Base-by-base conservation (phyloP, 2,888 invertebrate genomes). In the Theretra japonica region DNA sequence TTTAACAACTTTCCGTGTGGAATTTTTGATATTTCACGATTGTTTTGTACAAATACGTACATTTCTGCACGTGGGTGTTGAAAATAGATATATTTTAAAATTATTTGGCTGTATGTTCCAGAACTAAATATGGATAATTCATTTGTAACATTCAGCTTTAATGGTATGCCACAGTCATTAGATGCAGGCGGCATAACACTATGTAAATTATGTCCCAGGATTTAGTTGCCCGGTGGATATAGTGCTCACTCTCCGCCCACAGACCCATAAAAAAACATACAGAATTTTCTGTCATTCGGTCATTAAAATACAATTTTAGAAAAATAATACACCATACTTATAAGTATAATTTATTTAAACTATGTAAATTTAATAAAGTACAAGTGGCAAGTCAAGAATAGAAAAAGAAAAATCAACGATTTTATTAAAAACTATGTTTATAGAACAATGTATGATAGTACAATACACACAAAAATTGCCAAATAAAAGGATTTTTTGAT, bases 131-230 rank as follows among this genome's bases (percentile, higher is more conserved):
- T 65, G 41, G 23, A 48, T 65, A 65, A 48, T 21, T 48, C 48
- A 65, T 65, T 41, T 65, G 15, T 33, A 65, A 41, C 62, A 65
- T 65, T 23, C 23, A 23, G 48, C 23, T 41, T 1, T 65, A 65
- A 21, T 65, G 62, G 62, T 21, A 62, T 65, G 62, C 62, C 48
- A 23, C 23, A 23, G 48, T 65, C 41, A 41, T 65, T 65, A 65
- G 23, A 65, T 65, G 65, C 65, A 48, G 48, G 65, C 65, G 23
- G 62, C 41, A 65, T 23, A 65, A 65, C 65, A 17, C 48, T 65
- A 48, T 65, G 41, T 65, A 65, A 48, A 65, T 65, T 65, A 65
- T 19, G 6, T 48, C 33, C 41, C 17, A 21, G 41, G 48, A 21
- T 21, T 65, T 41, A 23, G 41, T 48, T 65, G 65, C 23, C 23